Percentiles rank a stretch among this genome's conserved stretches.
Evolutionary conservation across 2,888 invertebrate genomes (phyloP).

Genomic region (Eupithecia inturbata): DNA sequence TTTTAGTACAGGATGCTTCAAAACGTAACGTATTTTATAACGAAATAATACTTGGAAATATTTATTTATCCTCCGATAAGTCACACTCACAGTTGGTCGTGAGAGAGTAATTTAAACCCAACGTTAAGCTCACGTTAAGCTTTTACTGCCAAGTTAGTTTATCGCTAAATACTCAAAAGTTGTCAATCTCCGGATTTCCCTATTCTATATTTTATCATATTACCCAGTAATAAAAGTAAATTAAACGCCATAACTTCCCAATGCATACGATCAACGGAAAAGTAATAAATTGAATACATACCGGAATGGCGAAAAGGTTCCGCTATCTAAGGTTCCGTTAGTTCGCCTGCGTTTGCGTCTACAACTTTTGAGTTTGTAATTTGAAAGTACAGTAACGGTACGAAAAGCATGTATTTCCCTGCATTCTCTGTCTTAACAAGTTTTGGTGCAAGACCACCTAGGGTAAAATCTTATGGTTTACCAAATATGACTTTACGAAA

Average conservation of each 20-base stretch:
- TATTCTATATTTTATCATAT: conserved; percentile 10
- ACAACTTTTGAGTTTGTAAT: conserved; percentile 5
- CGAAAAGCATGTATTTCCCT: conserved; percentile 7
- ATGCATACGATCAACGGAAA: conserved; percentile 1
- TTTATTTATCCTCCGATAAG: background rate
- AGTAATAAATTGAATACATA: conserved; percentile 7
- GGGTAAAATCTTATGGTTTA: background rate
- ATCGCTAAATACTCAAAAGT: conserved; percentile 8
- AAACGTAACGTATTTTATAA: background rate
- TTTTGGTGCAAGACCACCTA: background rate
- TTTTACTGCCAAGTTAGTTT: background rate
- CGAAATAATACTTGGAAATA: background rate
- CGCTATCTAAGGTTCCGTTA: conserved; percentile 5
- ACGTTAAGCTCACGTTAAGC: background rate
- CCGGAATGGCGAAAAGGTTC: background rate
- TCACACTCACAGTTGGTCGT: background rate
- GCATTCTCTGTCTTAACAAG: background rate
- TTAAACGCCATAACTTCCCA: conserved; percentile 9
- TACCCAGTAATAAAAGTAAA: conserved; percentile 5
- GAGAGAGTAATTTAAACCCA: background rate
- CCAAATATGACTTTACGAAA: background rate
- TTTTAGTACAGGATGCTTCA: background rate
- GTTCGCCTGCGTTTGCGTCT: background rate
- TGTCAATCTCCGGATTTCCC: conserved; percentile 3
- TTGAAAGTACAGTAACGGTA: conserved; percentile 12